phyloP scores from a whole-genome alignment of 2,888 invertebrate genomes.

The Agrochola litura region DNA sequence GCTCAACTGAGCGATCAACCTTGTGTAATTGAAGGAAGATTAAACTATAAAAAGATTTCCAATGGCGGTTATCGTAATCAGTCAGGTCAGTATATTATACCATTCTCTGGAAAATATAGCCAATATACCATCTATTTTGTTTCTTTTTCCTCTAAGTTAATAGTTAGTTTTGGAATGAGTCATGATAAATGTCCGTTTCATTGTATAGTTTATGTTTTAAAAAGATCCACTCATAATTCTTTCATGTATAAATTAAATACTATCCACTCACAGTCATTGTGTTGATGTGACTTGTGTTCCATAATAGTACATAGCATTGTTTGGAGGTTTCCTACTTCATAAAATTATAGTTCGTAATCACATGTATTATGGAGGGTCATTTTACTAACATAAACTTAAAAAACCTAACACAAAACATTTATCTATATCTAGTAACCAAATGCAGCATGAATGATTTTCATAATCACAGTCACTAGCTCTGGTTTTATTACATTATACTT shows the following conservation, averaged over 20 bases:
- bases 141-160: conserved; percentile 39
- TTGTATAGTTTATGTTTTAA: conserved; percentile 1
- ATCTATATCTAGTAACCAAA: neutral
- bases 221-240: conserved; percentile 1
- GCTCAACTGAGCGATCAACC: conserved; percentile 91
- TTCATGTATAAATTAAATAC: neutral
- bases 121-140: neutral
- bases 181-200: conserved; percentile 28
- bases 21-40: conserved; percentile 92
- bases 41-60: conserved; percentile 92
- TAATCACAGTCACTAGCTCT: neutral
- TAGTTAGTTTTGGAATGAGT: conserved; percentile 48
- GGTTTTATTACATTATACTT: neutral
- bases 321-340: neutral
- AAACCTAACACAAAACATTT: neutral
- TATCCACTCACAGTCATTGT: neutral
- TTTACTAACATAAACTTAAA: neutral
- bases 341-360: neutral
- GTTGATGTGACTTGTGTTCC: neutral
- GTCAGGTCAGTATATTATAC: conserved; percentile 77
- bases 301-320: neutral
- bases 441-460: neutral
- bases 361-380: neutral
- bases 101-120: neutral
- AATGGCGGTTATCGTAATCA: conserved; percentile 89